A percentile compares a stretch with the other conserved stretches of the same genome.
These are phyloP conservation scores for Sepioteuthis lessoniana DNA, from an alignment of 2,888 invertebrate genomes.

Conservation along the genomic window DNA sequence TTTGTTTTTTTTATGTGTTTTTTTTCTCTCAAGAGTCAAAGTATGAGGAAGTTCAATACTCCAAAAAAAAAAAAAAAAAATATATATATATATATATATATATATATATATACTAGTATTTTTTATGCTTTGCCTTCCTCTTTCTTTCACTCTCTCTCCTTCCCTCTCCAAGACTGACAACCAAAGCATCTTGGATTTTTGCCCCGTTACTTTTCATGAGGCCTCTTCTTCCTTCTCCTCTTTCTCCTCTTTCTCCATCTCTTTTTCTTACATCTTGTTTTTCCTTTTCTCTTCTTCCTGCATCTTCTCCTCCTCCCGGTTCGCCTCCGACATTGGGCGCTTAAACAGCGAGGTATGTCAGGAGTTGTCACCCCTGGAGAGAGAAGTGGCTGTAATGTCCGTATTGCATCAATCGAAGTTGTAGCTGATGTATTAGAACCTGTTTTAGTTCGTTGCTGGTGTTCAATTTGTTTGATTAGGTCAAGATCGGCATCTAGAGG, in stretches of 20 bases:
- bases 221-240: background rate
- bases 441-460: conserved; percentile 39
- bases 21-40: background rate
- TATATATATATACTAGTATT: too few relatives aligned
- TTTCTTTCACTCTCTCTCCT: background rate
- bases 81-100: too few relatives aligned
- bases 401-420: conserved; percentile 35
- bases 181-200: background rate
- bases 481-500: conserved; percentile 13
- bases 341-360: background rate
- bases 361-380: conserved; percentile 13
- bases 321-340: background rate
- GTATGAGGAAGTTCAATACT: background rate
- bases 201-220: background rate
- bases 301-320: background rate
- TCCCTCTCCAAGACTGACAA: background rate
- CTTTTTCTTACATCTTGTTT: background rate
- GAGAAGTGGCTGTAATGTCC: conserved; percentile 40
- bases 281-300: background rate
- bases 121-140: background rate
- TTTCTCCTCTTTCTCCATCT: background rate
- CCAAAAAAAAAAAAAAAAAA: too few relatives aligned
- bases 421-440: conserved; percentile 39
- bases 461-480: conserved; percentile 6
- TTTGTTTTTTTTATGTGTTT: background rate